Conservation (phyloP, 2,888 invertebrate genomes). For the Hartigia nigra region DNA sequence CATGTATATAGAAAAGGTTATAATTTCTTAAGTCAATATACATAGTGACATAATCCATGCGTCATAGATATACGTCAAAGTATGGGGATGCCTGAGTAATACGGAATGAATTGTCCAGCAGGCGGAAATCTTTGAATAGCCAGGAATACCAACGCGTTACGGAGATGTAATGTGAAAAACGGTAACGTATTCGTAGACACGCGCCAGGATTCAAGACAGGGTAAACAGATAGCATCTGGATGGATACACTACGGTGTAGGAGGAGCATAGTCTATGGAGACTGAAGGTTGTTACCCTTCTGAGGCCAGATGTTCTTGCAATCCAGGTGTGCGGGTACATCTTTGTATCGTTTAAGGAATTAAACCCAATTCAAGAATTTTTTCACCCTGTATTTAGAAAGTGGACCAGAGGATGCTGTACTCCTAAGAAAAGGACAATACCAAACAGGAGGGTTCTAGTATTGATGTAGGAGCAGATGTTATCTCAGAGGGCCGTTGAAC, state of each 20-base stretch:
- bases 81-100: background rate
- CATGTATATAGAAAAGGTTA: background rate
- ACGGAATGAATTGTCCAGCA: background rate
- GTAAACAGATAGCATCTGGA: constrained; percentile 3
- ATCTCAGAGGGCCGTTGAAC: constrained; percentile 19
- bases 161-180: background rate
- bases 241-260: constrained; percentile 3
- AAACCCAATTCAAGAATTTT: constrained; percentile 25
- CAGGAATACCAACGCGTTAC: background rate
- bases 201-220: constrained; percentile 32
- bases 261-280: constrained; percentile 7
- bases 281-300: constrained; percentile 26
- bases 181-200: constrained; percentile 39
- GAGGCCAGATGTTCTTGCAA: constrained; percentile 32
- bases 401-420: background rate
- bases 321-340: constrained; percentile 32
- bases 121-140: background rate
- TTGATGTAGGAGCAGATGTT: constrained; percentile 27
- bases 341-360: constrained; percentile 27
- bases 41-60: background rate
- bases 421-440: background rate
- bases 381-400: background rate
- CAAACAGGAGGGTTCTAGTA: background rate
- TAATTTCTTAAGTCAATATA: background rate
- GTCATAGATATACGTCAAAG: background rate